phyloP scores from a whole-genome alignment of 2,888 invertebrate genomes.

The Leucophora obtusa region DNA sequence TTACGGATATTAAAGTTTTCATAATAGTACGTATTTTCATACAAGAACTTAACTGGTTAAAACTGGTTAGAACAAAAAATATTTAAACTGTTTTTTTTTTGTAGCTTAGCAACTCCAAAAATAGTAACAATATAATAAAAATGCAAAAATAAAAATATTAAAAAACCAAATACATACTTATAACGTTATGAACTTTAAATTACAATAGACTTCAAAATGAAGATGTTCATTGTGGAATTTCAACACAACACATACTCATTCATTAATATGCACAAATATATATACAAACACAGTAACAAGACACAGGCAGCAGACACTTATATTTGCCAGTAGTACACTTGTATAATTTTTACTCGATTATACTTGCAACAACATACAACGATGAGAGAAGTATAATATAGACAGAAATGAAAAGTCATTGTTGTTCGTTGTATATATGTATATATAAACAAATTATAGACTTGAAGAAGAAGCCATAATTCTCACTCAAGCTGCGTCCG shows the following conservation, averaged over 20 bases:
- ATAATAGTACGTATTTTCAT: constrained; percentile 19
- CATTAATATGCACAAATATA: constrained; percentile 25
- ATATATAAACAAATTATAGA: constrained; percentile 54
- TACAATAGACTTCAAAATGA: constrained; percentile 42
- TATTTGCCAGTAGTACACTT: neutral
- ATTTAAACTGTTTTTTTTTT: constrained; percentile 20
- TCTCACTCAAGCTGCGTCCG: constrained; percentile 60
- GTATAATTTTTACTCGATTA: neutral
- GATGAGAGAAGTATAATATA: neutral
- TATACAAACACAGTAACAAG: neutral
- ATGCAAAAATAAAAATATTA: constrained; percentile 9
- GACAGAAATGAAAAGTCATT: constrained; percentile 1
- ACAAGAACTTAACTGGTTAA: no score
- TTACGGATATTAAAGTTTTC: constrained; percentile 10
- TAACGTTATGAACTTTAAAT: constrained; percentile 26
- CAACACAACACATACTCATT: constrained; percentile 16
- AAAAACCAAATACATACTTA: neutral
- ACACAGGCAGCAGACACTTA: constrained; percentile 3
- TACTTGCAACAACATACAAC: neutral
- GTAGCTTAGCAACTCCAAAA: constrained; percentile 20
- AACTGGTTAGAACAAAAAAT: neutral
- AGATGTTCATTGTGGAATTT: constrained; percentile 42
- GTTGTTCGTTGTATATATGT: neutral
- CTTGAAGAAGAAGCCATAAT: constrained; percentile 52
- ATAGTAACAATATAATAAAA: constrained; percentile 34